Conservation (phyloP, 2,113 vertebrate genomes). For the Pyxicephalus adspersus region DNA sequence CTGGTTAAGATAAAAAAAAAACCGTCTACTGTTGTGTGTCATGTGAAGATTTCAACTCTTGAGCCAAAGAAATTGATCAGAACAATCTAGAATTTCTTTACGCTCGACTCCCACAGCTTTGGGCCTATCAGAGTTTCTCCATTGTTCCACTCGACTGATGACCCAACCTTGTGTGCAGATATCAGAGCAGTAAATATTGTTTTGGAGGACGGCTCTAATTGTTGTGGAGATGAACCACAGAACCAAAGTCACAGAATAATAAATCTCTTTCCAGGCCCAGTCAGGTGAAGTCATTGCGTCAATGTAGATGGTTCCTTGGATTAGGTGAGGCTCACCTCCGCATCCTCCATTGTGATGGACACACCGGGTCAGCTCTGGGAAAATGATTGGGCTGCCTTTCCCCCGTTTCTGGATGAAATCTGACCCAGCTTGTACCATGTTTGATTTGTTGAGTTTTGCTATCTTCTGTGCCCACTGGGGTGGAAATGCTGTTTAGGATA, state of each 20-base stretch:
- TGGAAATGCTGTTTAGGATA: neutral
- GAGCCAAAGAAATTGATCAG: no score
- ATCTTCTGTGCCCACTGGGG: neutral
- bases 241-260: neutral
- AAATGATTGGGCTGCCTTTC: neutral
- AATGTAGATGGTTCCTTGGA: neutral
- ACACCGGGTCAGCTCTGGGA: neutral
- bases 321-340: neutral
- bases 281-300: neutral
- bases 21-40: no score
- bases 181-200: no score
- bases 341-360: neutral
- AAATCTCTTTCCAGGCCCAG: conserved; percentile 3
- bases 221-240: neutral
- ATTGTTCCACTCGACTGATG: no score
- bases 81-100: no score
- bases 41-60: no score
- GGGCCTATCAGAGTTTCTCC: no score
- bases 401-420: conserved; percentile 1
- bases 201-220: neutral
- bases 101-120: no score
- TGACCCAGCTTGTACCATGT: neutral
- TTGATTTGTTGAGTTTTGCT: neutral
- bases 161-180: no score
- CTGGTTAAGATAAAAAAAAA: no score